Evolutionary conservation across 2,888 invertebrate species (phyloP), one percentile per base, ranked within the genome.

Genomic region (Strigamia transsilvanica): DNA sequence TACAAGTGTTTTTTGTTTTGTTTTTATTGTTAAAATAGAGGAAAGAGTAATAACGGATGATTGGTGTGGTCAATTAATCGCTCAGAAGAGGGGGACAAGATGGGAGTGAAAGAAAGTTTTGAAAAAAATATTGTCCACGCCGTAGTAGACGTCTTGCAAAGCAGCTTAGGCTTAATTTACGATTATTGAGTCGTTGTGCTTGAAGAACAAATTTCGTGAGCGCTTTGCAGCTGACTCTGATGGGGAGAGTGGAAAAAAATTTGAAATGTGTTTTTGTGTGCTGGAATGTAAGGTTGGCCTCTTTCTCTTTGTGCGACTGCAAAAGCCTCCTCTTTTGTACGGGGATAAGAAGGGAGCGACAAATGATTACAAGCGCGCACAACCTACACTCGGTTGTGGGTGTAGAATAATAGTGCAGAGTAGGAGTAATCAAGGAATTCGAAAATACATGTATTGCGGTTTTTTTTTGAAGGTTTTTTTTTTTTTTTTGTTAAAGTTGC

Each of bases 111-210:
- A 73, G 27, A n/a, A n/a, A n/a, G n/a, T n/a, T n/a, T n/a, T n/a
- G 4, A 27, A 73, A 73, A 73, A 73, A 73, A 73, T 73, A 73
- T 73, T 73, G 73, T 73, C 73, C 73, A 73, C 73, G 73, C 27
- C 32, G 23, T 73, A 32, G 73, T 73, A 73, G 13, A 23, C 73
- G 73, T 73, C 73, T 73, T 73, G 32, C 73, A 73, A 73, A 73
- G 73, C 73, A 73, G 73, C 73, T 73, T 73, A 73, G 73, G 73
- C 73, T 73, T 73, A 73, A 73, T 73, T 73, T 73, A 73, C 73
- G 73, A 73, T 73, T 73, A 73, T 73, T 73, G 73, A 73, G 73
- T 73, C 73, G 73, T 73, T 73, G 73, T 73, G 73, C 73, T 73
- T 73, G 73, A 73, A 73, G 73, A 73, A 73, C 73, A 73, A 73